A percentile compares a stretch with the other conserved stretches of the same genome.
phyloP scores from a whole-genome alignment of 2,113 vertebrate species.

The Hemiscyllium ocellatum region DNA sequence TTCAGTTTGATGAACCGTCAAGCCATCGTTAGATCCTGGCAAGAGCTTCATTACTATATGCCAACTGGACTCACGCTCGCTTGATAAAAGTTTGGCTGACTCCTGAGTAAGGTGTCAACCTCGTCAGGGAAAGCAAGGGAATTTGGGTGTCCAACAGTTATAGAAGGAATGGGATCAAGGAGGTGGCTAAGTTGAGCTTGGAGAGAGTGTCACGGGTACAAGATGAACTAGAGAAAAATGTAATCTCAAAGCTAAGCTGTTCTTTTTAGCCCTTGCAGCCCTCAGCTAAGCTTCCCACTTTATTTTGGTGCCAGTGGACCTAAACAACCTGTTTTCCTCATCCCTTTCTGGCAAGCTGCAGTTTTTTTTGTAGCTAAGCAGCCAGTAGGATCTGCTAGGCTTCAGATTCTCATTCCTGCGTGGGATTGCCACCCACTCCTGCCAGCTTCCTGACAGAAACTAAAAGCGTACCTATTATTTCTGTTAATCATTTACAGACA shows the following conservation, averaged over 20 bases:
- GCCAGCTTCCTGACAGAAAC: background rate
- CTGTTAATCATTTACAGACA: background rate
- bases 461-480: background rate
- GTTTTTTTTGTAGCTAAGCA: background rate
- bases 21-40: background rate
- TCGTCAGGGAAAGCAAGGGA: background rate
- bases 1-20: background rate
- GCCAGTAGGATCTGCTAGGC: background rate
- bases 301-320: background rate
- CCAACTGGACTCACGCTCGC: background rate
- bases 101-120: background rate
- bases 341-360: background rate
- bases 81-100: background rate
- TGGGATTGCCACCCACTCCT: slow-evolving; percentile 9
- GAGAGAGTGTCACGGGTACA: background rate
- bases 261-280: too few relatives aligned
- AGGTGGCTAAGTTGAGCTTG: background rate
- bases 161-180: background rate
- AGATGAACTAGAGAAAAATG: background rate
- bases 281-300: background rate
- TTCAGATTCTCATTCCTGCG: background rate
- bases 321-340: background rate
- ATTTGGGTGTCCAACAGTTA: background rate
- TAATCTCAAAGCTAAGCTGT: background rate
- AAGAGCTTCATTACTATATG: background rate